Evolutionary conservation across 2,113 vertebrate species (phyloP).

Genomic region (Cisticola juncidis): DNA sequence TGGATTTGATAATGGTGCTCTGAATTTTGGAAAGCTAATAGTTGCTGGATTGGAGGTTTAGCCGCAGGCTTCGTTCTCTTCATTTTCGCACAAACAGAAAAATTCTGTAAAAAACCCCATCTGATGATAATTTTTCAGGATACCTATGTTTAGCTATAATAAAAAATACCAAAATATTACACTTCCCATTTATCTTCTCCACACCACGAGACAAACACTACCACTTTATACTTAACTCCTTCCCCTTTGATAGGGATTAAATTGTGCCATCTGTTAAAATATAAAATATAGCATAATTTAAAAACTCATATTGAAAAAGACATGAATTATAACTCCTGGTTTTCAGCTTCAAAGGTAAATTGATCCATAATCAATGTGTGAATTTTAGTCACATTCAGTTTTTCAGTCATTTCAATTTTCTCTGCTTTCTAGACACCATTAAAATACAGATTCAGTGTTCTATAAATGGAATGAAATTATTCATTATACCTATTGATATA

Average conservation of each 20-base stretch:
- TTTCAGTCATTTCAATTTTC: constrained; percentile 44
- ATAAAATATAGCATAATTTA: constrained; percentile 22
- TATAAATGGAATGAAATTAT: constrained; percentile 25
- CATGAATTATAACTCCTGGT: neutral
- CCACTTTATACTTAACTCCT: neutral
- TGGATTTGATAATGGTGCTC: neutral
- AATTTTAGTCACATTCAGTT: constrained; percentile 51
- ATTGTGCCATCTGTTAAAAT: neutral
- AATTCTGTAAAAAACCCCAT: neutral
- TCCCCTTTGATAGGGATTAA: constrained; percentile 17
- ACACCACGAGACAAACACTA: neutral
- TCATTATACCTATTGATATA: constrained; percentile 59
- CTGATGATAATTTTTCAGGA: neutral
- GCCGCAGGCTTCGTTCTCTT: neutral
- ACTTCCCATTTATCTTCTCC: constrained; percentile 3
- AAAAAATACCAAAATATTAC: neutral
- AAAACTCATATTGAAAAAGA: constrained; percentile 19
- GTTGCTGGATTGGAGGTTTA: neutral
- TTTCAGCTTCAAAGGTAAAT: constrained; percentile 51
- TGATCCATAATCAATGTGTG: constrained; percentile 48
- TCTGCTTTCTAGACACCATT: constrained; percentile 21
- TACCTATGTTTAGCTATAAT: neutral
- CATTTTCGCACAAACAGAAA: neutral
- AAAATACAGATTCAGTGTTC: constrained; percentile 4
- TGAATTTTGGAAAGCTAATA: constrained; percentile 1